Conservation (phyloP, 2,113 vertebrate species). For the Phycodurus eques region DNA sequence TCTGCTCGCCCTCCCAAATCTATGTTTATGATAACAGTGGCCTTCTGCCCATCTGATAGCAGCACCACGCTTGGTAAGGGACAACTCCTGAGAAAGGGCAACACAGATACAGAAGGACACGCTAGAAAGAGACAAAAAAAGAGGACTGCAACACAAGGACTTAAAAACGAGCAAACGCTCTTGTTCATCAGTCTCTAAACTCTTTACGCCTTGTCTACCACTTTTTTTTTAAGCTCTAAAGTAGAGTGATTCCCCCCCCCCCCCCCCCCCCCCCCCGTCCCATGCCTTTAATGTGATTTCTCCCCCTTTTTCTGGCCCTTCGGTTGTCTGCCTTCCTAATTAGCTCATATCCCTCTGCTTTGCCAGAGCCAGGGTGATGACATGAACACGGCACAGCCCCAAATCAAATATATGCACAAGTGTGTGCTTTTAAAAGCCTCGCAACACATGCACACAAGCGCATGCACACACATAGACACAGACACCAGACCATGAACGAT, state of each 20-base stretch:
- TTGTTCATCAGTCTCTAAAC: conserved; percentile 7
- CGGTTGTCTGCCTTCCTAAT: conserved; percentile 64
- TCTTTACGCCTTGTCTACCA: conserved; percentile 11
- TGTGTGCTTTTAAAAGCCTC: conserved; percentile 12
- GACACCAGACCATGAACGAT: background rate
- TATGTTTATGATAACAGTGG: conserved; percentile 73
- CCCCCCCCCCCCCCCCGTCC: no score
- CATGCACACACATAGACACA: conserved; percentile 8
- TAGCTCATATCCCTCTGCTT: conserved; percentile 63
- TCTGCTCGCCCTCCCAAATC: conserved; percentile 60
- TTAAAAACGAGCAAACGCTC: conserved; percentile 24
- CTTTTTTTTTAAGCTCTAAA: conserved; percentile 44
- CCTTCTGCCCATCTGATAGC: conserved; percentile 69
- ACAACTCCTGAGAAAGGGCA: conserved; percentile 27
- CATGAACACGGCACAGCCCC: conserved; percentile 48
- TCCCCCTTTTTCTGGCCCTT: conserved; percentile 52
- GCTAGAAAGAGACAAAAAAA: conserved; percentile 28
- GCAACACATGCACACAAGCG: background rate
- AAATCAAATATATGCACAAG: conserved; percentile 49
- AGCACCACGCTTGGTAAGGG: conserved; percentile 38
- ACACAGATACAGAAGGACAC: conserved; percentile 31
- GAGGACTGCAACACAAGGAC: background rate
- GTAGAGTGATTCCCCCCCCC: conserved; percentile 56
- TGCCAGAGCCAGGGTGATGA: conserved; percentile 60
- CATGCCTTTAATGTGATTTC: conserved; percentile 60